These are phyloP conservation scores for Oxyteleia sp. DNA, from an alignment of 2,888 invertebrate species.

Conservation along the genomic window DNA sequence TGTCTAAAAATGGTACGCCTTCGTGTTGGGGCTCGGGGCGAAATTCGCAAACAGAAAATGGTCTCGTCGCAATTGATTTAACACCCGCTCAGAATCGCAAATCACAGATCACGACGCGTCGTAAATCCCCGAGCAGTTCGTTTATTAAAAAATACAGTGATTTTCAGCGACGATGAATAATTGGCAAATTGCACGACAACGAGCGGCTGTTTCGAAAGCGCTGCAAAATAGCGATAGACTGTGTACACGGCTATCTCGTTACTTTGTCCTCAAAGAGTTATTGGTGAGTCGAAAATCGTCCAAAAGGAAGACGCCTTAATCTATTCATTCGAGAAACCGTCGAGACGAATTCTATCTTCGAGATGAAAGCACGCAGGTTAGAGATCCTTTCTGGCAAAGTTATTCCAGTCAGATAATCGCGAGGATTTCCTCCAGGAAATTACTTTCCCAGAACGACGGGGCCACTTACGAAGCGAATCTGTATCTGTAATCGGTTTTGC, in stretches of 20 bases:
- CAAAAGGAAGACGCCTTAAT: constrained; percentile 69
- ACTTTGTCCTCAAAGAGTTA: constrained; percentile 70
- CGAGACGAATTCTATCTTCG: constrained; percentile 68
- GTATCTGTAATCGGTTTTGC: constrained; percentile 75
- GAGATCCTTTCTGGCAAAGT: constrained; percentile 80
- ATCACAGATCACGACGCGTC: too few species aligned
- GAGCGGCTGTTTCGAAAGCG: constrained; percentile 33
- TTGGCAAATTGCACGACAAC: constrained; percentile 40
- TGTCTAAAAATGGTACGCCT: too few species aligned
- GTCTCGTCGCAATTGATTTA: too few species aligned
- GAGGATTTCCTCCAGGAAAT: constrained; percentile 85
- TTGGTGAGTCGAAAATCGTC: constrained; percentile 63
- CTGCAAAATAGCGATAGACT: constrained; percentile 25
- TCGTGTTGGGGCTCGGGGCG: too few species aligned
- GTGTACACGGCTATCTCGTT: constrained; percentile 46
- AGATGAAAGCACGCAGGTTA: constrained; percentile 74
- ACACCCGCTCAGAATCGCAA: too few species aligned
- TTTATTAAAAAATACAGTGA: too few species aligned
- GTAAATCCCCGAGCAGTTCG: too few species aligned
- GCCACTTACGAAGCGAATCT: constrained; percentile 73
- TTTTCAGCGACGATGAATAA: constrained; percentile 49
- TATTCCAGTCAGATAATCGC: constrained; percentile 83
- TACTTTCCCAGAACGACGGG: constrained; percentile 82
- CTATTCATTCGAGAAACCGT: constrained; percentile 71
- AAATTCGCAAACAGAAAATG: too few species aligned